Evolutionary conservation across 2,888 invertebrate species (phyloP), one percentile per base, ranked within the genome.

Genomic region (Drosophila parthenogenetica): DNA sequence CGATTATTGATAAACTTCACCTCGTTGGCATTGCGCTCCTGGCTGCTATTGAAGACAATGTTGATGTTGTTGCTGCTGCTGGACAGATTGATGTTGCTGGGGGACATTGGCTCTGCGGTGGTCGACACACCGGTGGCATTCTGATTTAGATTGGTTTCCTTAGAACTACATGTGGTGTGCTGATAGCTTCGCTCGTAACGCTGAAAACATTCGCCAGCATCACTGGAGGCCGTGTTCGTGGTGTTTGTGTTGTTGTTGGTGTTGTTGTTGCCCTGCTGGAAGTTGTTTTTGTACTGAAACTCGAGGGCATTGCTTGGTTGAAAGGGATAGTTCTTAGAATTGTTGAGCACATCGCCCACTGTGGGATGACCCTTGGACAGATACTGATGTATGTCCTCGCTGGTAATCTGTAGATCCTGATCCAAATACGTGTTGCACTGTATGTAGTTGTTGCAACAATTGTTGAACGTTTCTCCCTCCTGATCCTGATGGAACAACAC

Each of bases 231-330:
- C 2, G 90, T 86, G 54, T 87, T 89, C 0, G 87, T 89, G 16
- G 78, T 89, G 62, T 80, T 83, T 53, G 79, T 80, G 40, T 49
- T 54, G 49, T 64, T 49, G 75, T 78, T 61, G 22, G 73, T 43
- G 16, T 46, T 66, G 55, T 50, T 72, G 61, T 66, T 73, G 5
- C 85, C 82, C 60, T 87, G 82, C 89, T 91, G 90, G 68, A 92
- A 92, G 69, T 92, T 92, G 61, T 92, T 92, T 74, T 92, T 92
- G 69, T 92, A 92, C 76, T 92, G 92, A 45, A 92, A 92, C 78
- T 92, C 92, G 49, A 92, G 74, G 2, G 91, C 91, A 49, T 91
- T 92, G 75, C 90, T 90, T 0, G 92, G 92, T 68, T 92, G 92
- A 63, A 92, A 92, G 7, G 92, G 92, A 71, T 92, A 92, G 66